phyloP scores from a whole-genome alignment of 2,113 vertebrate genomes.

The Myocastor coypus region DNA sequence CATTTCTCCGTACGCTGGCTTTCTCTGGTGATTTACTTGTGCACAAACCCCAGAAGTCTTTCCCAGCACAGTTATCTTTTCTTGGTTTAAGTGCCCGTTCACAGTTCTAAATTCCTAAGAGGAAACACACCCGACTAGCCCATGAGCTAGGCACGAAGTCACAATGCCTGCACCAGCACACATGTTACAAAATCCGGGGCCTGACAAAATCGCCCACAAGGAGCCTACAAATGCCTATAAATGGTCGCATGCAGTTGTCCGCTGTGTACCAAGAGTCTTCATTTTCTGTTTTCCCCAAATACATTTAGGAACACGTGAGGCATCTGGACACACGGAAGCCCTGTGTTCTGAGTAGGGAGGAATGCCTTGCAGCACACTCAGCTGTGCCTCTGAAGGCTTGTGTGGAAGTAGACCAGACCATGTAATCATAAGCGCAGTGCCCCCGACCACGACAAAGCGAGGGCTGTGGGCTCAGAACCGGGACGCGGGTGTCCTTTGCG shows the following conservation, averaged over 20 bases:
- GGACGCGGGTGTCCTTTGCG: neutral
- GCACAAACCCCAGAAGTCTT: neutral
- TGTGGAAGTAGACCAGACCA: neutral
- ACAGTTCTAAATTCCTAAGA: constrained; percentile 1
- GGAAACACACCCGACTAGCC: neutral
- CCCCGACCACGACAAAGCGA: neutral
- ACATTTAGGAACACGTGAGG: constrained; percentile 52
- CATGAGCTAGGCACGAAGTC: neutral
- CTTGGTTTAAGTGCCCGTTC: neutral
- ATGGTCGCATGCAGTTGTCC: neutral
- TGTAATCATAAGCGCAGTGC: neutral
- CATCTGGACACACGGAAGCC: constrained; percentile 14
- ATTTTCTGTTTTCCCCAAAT: constrained; percentile 36
- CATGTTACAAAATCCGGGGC: neutral
- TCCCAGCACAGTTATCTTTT: neutral
- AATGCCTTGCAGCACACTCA: constrained; percentile 39
- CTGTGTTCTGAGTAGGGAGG: constrained; percentile 49
- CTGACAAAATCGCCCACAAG: neutral
- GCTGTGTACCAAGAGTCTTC: neutral
- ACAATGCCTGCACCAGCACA: neutral
- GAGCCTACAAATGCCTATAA: neutral
- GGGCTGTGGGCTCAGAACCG: neutral
- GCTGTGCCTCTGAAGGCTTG: constrained; percentile 3
- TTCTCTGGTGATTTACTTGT: constrained; percentile 27
- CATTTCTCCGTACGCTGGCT: neutral